Conservation (phyloP, 2,113 vertebrate genomes). For the Melanerpes aurifrons region DNA sequence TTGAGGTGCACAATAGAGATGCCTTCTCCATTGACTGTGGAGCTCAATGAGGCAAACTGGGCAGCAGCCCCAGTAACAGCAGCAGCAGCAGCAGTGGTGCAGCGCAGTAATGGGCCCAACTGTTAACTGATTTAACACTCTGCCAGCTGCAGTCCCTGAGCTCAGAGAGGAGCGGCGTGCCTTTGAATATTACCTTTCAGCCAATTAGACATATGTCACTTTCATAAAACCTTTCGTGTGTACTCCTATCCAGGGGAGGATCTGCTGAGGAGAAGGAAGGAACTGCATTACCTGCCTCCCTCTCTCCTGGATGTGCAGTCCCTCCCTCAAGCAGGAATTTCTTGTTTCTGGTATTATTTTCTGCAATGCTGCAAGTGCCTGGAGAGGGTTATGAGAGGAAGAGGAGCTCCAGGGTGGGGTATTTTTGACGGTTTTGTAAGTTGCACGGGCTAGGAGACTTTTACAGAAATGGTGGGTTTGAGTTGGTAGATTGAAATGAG, state of each 20-base stretch:
- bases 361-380: neutral
- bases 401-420: neutral
- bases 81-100: constrained; percentile 70
- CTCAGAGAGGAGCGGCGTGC: constrained; percentile 12
- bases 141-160: constrained; percentile 75
- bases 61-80: constrained; percentile 51
- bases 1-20: constrained; percentile 75
- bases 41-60: constrained; percentile 69
- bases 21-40: constrained; percentile 69
- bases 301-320: rapidly evolving
- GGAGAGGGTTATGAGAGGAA: neutral
- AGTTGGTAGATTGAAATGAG: neutral
- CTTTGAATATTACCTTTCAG: constrained; percentile 77
- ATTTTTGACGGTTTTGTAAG: neutral
- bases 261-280: neutral
- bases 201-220: constrained; percentile 76
- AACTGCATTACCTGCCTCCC: neutral
- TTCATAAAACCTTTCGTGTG: constrained; percentile 35
- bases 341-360: neutral
- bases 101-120: constrained; percentile 66
- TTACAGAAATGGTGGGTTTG: neutral
- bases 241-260: neutral
- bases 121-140: constrained; percentile 77
- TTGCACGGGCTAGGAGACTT: neutral
- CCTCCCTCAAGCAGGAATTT: neutral